Base-by-base conservation (phyloP, 1,140 invertebrate genomes). In the Euwallacea fornicatus region DNA sequence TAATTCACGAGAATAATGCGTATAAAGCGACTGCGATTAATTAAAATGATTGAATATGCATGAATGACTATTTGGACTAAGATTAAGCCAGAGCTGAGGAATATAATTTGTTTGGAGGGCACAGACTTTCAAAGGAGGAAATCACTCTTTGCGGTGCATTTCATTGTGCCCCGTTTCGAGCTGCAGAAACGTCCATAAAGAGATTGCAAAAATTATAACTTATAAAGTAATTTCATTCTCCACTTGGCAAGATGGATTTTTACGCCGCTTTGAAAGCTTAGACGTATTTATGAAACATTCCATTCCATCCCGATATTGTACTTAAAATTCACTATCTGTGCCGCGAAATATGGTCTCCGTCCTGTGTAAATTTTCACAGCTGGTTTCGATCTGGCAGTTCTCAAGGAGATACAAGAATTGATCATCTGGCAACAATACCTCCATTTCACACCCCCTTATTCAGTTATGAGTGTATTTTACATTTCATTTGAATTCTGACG, bases 391-490 rank as follows among this genome's bases (percentile, higher is more conserved):
- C 65, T 56, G 10, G 8, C 33, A 8, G 42, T 66, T 66, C 54
- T 16, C 65, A 58, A 66, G 54, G 41, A 56, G 54, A 42, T 66
- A 58, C 65, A 10, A 66, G 65, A 47, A 66, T 66, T 66, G 65
- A 66, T 66, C 65, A 66, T 66, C 65, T 44, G 54, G 54, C 54
- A 66, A 42, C 55, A 66, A 66, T 54, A 66, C 65, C 53, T 55
- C 54, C 54, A 66, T 66, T 66, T 66, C 53, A 56, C 65, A 56
- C 55, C 65, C 65, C 44, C 53, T 56, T 56, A 33, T 50, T 56
- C 65, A 21, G 55, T 44, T 66, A 66, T 66, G 65, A 66, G 65
- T 58, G 54, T 66, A 66, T 66, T 66, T 66, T 66, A 58, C 65
- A 66, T 66, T 66, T 66, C 55, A 66, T 66, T 66, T 66, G 41